phyloP scores from a whole-genome alignment of 2,888 invertebrate species.

The Drosophila setosimentum region DNA sequence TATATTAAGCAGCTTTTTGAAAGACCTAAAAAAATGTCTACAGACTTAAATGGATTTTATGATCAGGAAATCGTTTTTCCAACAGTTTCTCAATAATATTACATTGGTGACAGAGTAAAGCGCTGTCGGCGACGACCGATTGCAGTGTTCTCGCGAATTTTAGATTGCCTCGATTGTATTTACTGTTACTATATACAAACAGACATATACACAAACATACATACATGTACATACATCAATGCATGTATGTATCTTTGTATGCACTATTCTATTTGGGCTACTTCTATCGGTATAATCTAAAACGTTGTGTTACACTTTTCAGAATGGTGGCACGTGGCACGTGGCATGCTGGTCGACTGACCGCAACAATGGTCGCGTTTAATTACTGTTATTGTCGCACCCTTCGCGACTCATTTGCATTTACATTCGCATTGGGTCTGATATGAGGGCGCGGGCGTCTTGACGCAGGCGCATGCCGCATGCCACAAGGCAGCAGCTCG shows the following conservation, averaged over 20 bases:
- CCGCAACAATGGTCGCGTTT: conserved; percentile 78
- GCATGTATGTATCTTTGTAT: background rate
- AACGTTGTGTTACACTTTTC: conserved; percentile 65
- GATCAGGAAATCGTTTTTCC: background rate
- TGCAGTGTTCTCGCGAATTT: no score
- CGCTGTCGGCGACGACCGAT: background rate
- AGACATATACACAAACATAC: background rate
- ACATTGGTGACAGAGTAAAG: background rate
- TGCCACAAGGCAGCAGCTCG: conserved; percentile 43
- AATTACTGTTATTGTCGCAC: conserved; percentile 79
- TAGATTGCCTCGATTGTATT: conserved; percentile 37
- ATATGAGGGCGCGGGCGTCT: conserved; percentile 36
- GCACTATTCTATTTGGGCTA: background rate
- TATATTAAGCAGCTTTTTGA: background rate
- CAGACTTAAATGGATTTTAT: background rate
- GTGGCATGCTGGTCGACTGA: conserved; percentile 67
- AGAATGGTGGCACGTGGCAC: conserved; percentile 29
- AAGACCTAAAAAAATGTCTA: background rate
- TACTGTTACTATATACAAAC: background rate
- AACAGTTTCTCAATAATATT: background rate
- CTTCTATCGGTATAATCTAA: conserved; percentile 67
- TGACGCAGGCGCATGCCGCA: conserved; percentile 26
- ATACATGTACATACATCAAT: background rate
- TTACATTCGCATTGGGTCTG: conserved; percentile 35
- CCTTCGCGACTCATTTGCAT: conserved; percentile 73